A percentile compares a stretch with the other conserved stretches of the same genome.
phyloP scores from a whole-genome alignment of 2,113 vertebrate species.

The Xenopus borealis region DNA sequence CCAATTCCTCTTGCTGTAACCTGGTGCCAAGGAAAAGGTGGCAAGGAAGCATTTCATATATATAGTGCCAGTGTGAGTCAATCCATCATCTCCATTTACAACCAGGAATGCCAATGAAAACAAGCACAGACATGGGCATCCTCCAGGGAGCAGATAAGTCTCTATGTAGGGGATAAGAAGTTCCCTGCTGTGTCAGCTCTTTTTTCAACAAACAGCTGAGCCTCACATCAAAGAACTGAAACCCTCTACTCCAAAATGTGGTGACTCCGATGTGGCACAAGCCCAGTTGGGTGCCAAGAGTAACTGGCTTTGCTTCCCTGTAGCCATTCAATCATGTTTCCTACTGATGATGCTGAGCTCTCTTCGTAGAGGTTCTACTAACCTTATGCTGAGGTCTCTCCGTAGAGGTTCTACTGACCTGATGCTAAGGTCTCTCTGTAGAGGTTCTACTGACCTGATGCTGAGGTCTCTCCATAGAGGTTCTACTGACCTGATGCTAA shows the following conservation, averaged over 20 bases:
- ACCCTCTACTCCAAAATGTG: not conserved
- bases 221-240: too few relatives aligned
- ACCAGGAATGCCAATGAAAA: too few relatives aligned
- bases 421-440: not conserved
- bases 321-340: constrained; percentile 14
- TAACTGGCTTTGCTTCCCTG: constrained; percentile 9
- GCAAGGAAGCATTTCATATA: too few relatives aligned
- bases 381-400: not conserved
- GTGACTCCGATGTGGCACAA: not conserved
- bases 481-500: constrained; percentile 9
- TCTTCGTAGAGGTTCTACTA: not conserved
- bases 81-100: too few relatives aligned
- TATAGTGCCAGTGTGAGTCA: too few relatives aligned
- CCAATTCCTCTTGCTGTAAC: too few relatives aligned
- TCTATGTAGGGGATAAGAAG: too few relatives aligned
- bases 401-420: constrained; percentile 3
- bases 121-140: too few relatives aligned
- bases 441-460: constrained; percentile 15
- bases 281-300: constrained; percentile 17
- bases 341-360: constrained; percentile 5
- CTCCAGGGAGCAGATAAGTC: too few relatives aligned
- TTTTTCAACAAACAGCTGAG: not conserved
- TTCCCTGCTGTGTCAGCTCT: too few relatives aligned
- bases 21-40: too few relatives aligned
- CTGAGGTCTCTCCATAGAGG: not conserved